Evolutionary conservation across 2,888 invertebrate species (phyloP).

Genomic region (Patella ulyssiponensis): DNA sequence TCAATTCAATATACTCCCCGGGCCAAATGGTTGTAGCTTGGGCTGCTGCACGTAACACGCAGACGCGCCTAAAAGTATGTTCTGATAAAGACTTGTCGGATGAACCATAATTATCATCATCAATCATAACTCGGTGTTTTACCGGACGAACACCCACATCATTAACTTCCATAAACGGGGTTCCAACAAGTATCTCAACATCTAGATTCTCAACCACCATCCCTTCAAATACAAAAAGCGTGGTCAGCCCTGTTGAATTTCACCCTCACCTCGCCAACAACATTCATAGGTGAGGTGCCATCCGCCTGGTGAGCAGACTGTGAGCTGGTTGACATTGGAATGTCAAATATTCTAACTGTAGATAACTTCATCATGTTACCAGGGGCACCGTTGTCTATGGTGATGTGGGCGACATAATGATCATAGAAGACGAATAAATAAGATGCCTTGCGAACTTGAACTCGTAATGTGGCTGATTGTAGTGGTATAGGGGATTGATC

Average conservation of each 20-base stretch:
- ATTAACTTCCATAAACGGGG: not conserved
- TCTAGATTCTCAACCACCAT: constrained; percentile 6
- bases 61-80: not conserved
- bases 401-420: not conserved
- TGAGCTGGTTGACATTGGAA: not conserved
- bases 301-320: not conserved
- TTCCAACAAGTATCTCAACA: not conserved
- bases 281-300: not conserved
- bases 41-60: not conserved
- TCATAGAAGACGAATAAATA: not conserved
- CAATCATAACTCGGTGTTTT: not conserved
- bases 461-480: not conserved
- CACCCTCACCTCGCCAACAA: not conserved
- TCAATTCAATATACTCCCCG: constrained; percentile 6
- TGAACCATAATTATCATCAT: constrained; percentile 3
- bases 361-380: not conserved
- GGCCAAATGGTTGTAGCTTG: constrained; percentile 11
- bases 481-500: not conserved
- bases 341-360: not conserved
- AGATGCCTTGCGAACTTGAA: not conserved
- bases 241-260: not conserved
- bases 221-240: not conserved
- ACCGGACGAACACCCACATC: not conserved
- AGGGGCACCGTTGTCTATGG: not conserved
- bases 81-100: not conserved